A percentile compares a stretch with the other conserved stretches of the same genome.
phyloP scores from a whole-genome alignment of 2,888 invertebrate species.

The Pristionchus fissidentatus region DNA sequence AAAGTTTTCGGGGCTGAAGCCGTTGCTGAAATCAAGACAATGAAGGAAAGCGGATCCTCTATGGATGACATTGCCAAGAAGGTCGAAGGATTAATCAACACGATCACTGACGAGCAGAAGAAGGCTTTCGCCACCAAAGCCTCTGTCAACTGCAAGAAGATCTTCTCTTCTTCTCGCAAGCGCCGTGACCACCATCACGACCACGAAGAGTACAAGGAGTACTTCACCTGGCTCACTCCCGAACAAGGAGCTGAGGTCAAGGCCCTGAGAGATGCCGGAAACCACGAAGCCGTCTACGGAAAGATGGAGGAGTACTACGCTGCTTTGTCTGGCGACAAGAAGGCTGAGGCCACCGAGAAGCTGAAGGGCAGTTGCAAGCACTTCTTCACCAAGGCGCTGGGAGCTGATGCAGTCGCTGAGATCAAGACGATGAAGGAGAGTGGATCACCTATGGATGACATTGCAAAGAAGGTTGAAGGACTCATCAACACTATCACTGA shows the following conservation, averaged over 20 bases:
- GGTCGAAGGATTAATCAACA: constrained; percentile 34
- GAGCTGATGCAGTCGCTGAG: constrained; percentile 58
- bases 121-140: constrained; percentile 6
- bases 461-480: constrained; percentile 47
- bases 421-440: constrained; percentile 62
- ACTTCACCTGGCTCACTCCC: constrained; percentile 39
- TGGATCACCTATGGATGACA: constrained; percentile 52
- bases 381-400: constrained; percentile 54
- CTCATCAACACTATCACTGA: constrained; percentile 54
- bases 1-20: constrained; percentile 61
- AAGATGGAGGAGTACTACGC: constrained; percentile 35
- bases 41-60: constrained; percentile 63
- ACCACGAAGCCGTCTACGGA: neutral
- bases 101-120: constrained; percentile 49
- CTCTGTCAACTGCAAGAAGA: constrained; percentile 49
- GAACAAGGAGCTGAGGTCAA: constrained; percentile 47
- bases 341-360: constrained; percentile 53
- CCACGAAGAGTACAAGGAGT: constrained; percentile 18
- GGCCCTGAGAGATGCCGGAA: constrained; percentile 30
- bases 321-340: constrained; percentile 52
- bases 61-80: constrained; percentile 14
- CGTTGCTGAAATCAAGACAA: constrained; percentile 55
- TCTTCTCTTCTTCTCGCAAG: constrained; percentile 42
- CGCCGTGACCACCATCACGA: neutral
- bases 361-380: constrained; percentile 45